Evolutionary conservation across 1,140 invertebrate species (phyloP).

Genomic region (Prorops nasuta): DNA sequence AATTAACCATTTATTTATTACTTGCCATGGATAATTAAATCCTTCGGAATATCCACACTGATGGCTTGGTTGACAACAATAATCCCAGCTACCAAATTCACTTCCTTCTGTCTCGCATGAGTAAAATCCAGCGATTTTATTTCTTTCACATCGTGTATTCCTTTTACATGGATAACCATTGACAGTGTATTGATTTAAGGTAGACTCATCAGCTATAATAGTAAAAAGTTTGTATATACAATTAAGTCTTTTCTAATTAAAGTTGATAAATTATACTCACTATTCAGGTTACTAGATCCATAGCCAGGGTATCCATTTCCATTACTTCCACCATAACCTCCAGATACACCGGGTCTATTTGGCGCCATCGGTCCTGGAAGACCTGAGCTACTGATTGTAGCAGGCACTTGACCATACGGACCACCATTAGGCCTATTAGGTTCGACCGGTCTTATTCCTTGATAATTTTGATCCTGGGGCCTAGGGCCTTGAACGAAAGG

Average conservation of each 20-base stretch:
- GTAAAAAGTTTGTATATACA: constrained; percentile 13
- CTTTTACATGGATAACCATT: constrained; percentile 73
- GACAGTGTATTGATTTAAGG: constrained; percentile 75
- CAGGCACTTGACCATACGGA: too few relatives aligned
- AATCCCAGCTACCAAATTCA: constrained; percentile 72
- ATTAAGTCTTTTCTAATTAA: background rate
- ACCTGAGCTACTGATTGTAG: too few relatives aligned
- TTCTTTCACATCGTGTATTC: constrained; percentile 69
- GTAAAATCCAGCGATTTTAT: constrained; percentile 73
- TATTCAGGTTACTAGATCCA: background rate
- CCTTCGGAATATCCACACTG: constrained; percentile 79
- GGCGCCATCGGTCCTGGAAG: too few relatives aligned
- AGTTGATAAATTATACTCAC: constrained; percentile 23
- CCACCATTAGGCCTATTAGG: constrained; percentile 12
- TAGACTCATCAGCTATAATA: constrained; percentile 28
- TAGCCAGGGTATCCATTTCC: background rate
- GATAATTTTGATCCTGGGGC: background rate
- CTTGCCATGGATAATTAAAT: constrained; percentile 73
- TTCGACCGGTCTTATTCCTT: constrained; percentile 15
- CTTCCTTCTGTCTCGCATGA: constrained; percentile 73
- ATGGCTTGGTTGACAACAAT: constrained; percentile 76
- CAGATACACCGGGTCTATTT: background rate
- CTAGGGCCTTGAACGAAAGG: constrained; percentile 2
- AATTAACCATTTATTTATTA: background rate
- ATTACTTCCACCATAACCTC: background rate